Conservation (phyloP, 1,140 invertebrate species). For the Zaprionus kolodkinae region DNA sequence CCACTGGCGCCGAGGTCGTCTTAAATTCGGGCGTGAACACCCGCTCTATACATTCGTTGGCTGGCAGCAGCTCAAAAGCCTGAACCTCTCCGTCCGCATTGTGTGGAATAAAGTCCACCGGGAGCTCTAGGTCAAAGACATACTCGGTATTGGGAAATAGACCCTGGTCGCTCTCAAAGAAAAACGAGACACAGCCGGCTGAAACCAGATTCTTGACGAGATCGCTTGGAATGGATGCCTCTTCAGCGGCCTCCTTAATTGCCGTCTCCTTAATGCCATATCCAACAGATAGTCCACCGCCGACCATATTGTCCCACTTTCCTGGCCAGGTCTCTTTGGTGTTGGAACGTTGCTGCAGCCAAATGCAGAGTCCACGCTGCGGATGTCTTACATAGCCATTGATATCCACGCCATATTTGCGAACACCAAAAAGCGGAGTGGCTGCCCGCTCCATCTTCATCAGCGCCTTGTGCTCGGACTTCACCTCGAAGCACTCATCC, state of each 20-base stretch:
- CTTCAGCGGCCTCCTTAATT: constrained; percentile 96
- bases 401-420: constrained; percentile 97
- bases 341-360: constrained; percentile 95
- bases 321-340: constrained; percentile 98
- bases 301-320: constrained; percentile 97
- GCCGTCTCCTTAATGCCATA: constrained; percentile 94
- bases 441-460: constrained; percentile 96
- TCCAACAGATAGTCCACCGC: constrained; percentile 95
- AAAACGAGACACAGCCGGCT: constrained; percentile 94
- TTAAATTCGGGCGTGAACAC: constrained; percentile 94
- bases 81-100: constrained; percentile 97
- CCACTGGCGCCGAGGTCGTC: constrained; percentile 95
- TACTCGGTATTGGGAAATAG: constrained; percentile 97
- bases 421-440: constrained; percentile 95
- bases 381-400: constrained; percentile 95
- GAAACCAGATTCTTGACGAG: constrained; percentile 91
- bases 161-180: constrained; percentile 95
- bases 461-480: constrained; percentile 88
- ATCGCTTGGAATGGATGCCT: constrained; percentile 92
- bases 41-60: constrained; percentile 91
- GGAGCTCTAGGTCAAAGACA: constrained; percentile 96
- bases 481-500: constrained; percentile 96
- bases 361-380: constrained; percentile 93
- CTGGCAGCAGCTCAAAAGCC: constrained; percentile 93
- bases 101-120: constrained; percentile 93